Conservation (phyloP, 2,888 invertebrate species). For the Falcaria lacertinaria region DNA sequence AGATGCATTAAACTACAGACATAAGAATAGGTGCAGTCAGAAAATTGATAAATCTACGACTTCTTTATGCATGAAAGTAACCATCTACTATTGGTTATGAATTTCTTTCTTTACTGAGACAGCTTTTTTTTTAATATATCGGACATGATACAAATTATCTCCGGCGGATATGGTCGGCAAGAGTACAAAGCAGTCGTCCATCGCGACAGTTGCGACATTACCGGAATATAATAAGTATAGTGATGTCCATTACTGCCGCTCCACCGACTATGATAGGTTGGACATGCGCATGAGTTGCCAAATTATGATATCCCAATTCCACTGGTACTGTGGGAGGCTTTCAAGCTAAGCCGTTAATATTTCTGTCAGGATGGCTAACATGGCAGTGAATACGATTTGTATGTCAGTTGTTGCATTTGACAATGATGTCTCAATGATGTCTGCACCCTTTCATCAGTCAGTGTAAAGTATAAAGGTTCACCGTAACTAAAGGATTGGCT, state of each 20-base stretch:
- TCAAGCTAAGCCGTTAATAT: background rate
- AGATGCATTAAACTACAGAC: no score
- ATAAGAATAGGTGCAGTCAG: no score
- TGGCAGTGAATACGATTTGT: slow-evolving; percentile 1
- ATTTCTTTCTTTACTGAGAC: no score
- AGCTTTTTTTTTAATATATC: no score
- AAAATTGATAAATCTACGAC: no score
- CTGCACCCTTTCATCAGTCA: background rate
- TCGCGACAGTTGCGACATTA: slow-evolving; percentile 29
- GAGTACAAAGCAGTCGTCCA: slow-evolving; percentile 17
- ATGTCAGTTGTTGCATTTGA: background rate
- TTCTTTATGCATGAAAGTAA: no score
- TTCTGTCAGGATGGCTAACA: background rate
- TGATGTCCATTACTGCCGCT: slow-evolving; percentile 28
- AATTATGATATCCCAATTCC: background rate
- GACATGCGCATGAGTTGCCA: slow-evolving; percentile 25
- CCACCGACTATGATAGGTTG: slow-evolving; percentile 15
- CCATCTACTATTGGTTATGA: no score
- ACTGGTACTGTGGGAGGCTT: background rate
- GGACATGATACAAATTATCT: background rate
- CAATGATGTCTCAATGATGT: no score
- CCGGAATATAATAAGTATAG: no score
- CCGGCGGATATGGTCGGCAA: slow-evolving; percentile 25
- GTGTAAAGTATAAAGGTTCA: background rate
- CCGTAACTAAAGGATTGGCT: background rate